Evolutionary conservation across 2,113 vertebrate species (phyloP).

Genomic region (Terrapene triunguis): DNA sequence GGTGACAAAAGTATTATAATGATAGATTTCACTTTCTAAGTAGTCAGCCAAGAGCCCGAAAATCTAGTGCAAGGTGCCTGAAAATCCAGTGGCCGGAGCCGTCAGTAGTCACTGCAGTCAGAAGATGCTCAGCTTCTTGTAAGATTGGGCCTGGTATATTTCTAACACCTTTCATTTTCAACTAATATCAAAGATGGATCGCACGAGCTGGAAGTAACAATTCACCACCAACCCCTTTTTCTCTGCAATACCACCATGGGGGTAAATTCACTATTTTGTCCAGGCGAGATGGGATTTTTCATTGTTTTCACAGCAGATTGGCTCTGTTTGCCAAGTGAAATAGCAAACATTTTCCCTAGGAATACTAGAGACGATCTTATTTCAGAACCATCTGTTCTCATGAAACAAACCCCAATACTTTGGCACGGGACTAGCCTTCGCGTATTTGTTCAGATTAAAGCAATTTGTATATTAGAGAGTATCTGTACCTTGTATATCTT

Average conservation of each 20-base stretch:
- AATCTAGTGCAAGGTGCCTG: not conserved
- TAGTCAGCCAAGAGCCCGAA: not conserved
- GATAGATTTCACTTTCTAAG: not conserved
- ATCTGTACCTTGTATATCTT: not conserved
- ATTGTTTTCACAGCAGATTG: slow-evolving; percentile 12
- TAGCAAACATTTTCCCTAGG: slow-evolving; percentile 15
- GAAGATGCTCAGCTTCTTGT: not conserved
- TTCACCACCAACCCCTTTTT: not conserved
- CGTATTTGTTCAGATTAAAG: not conserved
- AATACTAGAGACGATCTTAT: not conserved
- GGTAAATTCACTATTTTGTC: not conserved
- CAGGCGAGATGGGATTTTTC: not conserved
- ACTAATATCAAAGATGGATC: not conserved
- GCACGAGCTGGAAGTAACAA: not conserved
- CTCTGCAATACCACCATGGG: not conserved
- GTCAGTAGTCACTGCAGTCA: not conserved
- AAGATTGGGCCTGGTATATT: not conserved
- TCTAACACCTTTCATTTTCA: not conserved
- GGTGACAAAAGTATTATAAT: rapidly evolving
- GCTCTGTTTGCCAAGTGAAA: not conserved
- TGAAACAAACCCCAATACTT: not conserved
- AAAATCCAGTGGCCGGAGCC: not conserved
- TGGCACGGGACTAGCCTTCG: not conserved
- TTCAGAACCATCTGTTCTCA: not conserved
- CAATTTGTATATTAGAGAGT: not conserved